Evolutionary conservation across 2,113 vertebrate genomes (phyloP), one percentile per base, ranked within the genome.

Genomic region (Triplophysa dalaica): DNA sequence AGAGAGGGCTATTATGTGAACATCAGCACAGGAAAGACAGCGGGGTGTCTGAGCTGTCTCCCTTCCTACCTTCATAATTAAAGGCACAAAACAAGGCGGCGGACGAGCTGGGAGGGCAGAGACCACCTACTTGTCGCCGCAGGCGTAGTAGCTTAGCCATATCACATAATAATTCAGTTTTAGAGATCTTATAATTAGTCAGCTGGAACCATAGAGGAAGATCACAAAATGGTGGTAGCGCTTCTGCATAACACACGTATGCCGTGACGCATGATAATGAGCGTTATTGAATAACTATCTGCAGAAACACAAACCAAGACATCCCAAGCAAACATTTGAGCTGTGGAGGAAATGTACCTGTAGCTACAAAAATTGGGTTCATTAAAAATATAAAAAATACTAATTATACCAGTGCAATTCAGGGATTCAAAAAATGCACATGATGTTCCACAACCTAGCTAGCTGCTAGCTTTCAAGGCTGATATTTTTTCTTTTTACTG

Each of bases 51-150:
- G 75, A 38, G 48, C 48, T 50, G 33, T 62, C 45, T 77, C 62
- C 48, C 43, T 63, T 33, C 24, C 62, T 45, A 77, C 60, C 62
- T 54, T 66, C 45, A 38, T 77, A 77, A 77, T 77, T 77, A 77
- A 45, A 77, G 60, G 73, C 61, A 22, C 61, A 77, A 74, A 65
- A 65, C 52, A 62, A 77, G 75, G 56, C 58, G 12, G 60, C 19
- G 58, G 73, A 48, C 21, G 58, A 16, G 2, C 58, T 63, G 58
- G 56, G 58, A 75, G 72, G 72, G 72, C 58, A 63, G 56, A 62
- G 73, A 75, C 58, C 73, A 60, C 73, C 73, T 75, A n/a, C 72
- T 75, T 75, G 60, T 52, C 26, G 50, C 45, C 45, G 2, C 24
- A 2, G 75, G 75, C 45, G 14, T 13, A 6, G 12, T 65, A 26